phyloP scores from a whole-genome alignment of 92 coral and sea anemone species.

The Phenganax subtilis region DNA sequence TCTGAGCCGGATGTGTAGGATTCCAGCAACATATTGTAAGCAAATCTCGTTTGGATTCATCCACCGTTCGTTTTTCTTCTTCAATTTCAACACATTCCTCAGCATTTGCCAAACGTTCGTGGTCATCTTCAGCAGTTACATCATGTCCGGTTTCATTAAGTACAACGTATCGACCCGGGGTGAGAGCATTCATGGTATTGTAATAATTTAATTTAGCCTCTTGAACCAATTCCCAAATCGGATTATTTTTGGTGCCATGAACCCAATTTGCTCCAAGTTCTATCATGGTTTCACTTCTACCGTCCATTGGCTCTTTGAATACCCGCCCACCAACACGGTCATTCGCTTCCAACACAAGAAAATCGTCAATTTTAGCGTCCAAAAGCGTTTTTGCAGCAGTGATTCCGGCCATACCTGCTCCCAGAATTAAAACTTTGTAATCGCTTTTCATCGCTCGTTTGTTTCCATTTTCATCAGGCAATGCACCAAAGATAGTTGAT shows the following conservation, averaged over 20 bases:
- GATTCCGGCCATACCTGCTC: too few relatives aligned
- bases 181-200: neutral
- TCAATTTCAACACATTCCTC: neutral
- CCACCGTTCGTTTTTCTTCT: neutral
- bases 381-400: too few relatives aligned
- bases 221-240: neutral
- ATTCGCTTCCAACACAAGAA: too few relatives aligned
- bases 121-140: neutral
- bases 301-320: too few relatives aligned
- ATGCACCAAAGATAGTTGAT: too few relatives aligned
- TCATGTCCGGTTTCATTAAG: neutral
- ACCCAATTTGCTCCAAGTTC: neutral
- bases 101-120: neutral
- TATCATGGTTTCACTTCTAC: too few relatives aligned
- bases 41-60: neutral
- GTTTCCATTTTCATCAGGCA: too few relatives aligned
- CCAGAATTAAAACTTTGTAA: too few relatives aligned
- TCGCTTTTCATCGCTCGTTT: too few relatives aligned
- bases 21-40: neutral
- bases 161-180: neutral
- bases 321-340: too few relatives aligned
- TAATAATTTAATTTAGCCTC: neutral
- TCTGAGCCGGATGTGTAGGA: neutral
- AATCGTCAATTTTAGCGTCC: too few relatives aligned
- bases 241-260: neutral